phyloP scores from a whole-genome alignment of 2,888 invertebrate species.

The Lasius fuliginosus region DNA sequence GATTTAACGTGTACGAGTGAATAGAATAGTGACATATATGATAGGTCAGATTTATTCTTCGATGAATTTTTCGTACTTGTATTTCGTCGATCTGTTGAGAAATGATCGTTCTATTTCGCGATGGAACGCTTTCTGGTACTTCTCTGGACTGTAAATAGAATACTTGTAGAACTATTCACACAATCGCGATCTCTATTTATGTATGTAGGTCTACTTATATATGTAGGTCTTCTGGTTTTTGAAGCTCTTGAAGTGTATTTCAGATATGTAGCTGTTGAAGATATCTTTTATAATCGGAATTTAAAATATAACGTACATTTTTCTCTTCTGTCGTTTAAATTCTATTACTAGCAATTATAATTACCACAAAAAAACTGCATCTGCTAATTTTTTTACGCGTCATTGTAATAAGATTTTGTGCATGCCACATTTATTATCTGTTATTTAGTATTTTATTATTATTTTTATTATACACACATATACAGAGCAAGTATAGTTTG shows the following conservation, averaged over 20 bases:
- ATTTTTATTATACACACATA: neutral
- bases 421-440: neutral
- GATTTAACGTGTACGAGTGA: neutral
- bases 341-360: neutral
- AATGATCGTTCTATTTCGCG: slow-evolving; percentile 65
- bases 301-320: neutral
- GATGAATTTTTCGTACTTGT: neutral
- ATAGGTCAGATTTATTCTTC: neutral
- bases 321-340: neutral
- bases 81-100: slow-evolving; percentile 40
- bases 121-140: slow-evolving; percentile 44
- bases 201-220: neutral
- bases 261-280: neutral
- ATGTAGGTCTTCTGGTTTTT: neutral
- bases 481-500: neutral
- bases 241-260: slow-evolving; percentile 18
- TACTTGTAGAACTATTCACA: slow-evolving; percentile 58
- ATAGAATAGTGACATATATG: neutral
- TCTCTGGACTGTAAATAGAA: slow-evolving; percentile 66
- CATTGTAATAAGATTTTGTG: neutral
- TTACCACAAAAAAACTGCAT: neutral
- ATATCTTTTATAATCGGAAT: neutral
- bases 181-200: slow-evolving; percentile 44
- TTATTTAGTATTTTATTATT: neutral
- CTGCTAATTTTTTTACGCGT: neutral